These are phyloP conservation scores for Chlorospingus semifuscus DNA, from an alignment of 2,797 vertebrate species.

Conservation along the genomic window DNA sequence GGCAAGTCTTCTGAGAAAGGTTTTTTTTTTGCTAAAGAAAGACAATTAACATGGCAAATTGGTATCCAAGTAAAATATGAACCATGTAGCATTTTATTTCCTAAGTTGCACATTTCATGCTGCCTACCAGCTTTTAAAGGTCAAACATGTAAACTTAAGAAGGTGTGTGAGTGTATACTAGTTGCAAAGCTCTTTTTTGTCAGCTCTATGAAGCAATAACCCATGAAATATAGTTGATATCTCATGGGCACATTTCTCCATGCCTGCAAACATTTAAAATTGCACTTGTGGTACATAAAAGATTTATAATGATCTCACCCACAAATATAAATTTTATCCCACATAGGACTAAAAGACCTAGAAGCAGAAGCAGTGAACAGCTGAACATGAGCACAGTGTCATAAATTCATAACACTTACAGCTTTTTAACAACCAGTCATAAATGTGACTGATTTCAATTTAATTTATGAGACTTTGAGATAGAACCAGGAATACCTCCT, in stretches of 20 bases:
- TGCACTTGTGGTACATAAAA: conserved; percentile 72
- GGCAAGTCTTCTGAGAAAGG: neutral
- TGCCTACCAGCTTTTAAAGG: conserved; percentile 50
- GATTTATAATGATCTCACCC: conserved; percentile 75
- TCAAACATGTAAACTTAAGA: conserved; percentile 46
- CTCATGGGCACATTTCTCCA: conserved; percentile 66
- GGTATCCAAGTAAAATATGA: neutral
- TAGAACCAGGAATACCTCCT: conserved; percentile 48
- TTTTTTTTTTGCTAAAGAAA: neutral
- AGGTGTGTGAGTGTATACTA: conserved; percentile 4
- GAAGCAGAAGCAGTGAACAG: conserved; percentile 67
- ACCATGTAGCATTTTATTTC: neutral
- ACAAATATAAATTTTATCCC: conserved; percentile 72
- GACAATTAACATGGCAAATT: neutral
- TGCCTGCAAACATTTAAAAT: conserved; percentile 73
- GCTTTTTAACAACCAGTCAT: conserved; percentile 70
- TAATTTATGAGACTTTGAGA: conserved; percentile 69
- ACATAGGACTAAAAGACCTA: conserved; percentile 58
- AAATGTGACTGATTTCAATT: conserved; percentile 70
- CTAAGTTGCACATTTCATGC: neutral
- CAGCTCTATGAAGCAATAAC: conserved; percentile 52
- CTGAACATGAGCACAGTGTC: conserved; percentile 58
- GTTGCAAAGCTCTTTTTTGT: conserved; percentile 48
- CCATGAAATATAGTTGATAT: conserved; percentile 59
- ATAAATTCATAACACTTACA: conserved; percentile 72